A percentile compares a stretch with the other conserved stretches of the same genome.
Conservation (phyloP, 2,888 invertebrate genomes). For the Kryphioiulus occultus region DNA sequence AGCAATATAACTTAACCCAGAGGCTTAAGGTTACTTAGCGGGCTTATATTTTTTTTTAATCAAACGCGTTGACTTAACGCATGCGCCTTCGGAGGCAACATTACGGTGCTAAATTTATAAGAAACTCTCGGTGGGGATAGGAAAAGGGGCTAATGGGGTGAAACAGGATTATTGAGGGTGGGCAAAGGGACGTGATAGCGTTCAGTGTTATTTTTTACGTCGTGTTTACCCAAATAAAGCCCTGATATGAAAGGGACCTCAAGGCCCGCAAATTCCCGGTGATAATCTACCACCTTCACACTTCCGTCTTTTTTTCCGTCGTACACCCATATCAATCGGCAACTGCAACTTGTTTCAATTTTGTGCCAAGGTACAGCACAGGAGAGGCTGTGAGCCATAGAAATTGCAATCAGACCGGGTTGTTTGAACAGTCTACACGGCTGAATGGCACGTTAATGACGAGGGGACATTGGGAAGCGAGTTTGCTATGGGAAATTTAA, state of each 20-base stretch:
- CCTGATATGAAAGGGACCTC: background rate
- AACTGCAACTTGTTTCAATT: background rate
- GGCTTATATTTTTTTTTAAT: conserved; percentile 18
- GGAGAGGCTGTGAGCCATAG: background rate
- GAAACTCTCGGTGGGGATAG: background rate
- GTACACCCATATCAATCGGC: background rate
- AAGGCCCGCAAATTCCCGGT: background rate
- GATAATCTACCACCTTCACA: background rate
- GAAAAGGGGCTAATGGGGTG: background rate
- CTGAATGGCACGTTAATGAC: conserved; percentile 20
- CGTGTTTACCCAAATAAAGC: background rate
- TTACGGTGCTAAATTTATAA: background rate
- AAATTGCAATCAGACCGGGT: conserved; percentile 17
- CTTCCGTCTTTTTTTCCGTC: background rate
- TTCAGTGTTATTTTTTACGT: background rate
- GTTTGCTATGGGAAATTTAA: conserved; percentile 2
- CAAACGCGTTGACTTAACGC: background rate
- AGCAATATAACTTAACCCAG: background rate
- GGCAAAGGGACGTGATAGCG: background rate
- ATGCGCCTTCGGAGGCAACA: background rate
- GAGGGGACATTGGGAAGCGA: conserved; percentile 2
- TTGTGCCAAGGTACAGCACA: background rate
- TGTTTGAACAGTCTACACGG: conserved; percentile 2
- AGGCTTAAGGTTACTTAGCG: background rate
- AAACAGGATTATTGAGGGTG: background rate